These are phyloP conservation scores for Pseudococcus longispinus DNA, from an alignment of 2,888 invertebrate genomes.

Conservation along the genomic window DNA sequence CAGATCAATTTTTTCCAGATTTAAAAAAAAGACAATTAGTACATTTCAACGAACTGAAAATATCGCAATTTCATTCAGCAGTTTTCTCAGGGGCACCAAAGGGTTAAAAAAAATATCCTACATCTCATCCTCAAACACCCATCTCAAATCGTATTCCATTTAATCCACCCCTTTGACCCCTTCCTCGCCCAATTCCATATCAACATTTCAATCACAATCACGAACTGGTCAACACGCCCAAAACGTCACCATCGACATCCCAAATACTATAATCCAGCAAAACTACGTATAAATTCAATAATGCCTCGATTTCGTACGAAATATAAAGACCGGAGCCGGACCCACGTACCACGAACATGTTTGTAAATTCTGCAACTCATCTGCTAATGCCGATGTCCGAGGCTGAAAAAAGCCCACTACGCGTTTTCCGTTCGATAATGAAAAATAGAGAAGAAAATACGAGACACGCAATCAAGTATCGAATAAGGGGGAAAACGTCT, in stretches of 20 bases:
- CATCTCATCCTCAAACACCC: too few species aligned
- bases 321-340: neutral
- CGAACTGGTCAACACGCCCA: neutral
- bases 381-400: neutral
- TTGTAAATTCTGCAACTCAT: neutral
- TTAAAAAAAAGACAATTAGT: too few species aligned
- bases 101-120: too few species aligned
- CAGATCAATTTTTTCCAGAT: too few species aligned
- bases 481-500: neutral
- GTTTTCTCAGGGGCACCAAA: too few species aligned
- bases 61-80: too few species aligned
- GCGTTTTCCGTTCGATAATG: neutral
- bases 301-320: neutral
- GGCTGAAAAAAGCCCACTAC: neutral
- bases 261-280: neutral
- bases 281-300: neutral
- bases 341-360: too few species aligned
- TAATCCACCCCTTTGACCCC: too few species aligned
- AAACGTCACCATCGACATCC: neutral
- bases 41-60: too few species aligned
- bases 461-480: constrained; percentile 1
- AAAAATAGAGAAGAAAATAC: neutral
- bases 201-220: too few species aligned
- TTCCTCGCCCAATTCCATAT: too few species aligned
- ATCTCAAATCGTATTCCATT: too few species aligned